Base-by-base conservation (phyloP, 1,140 invertebrate species). In the Notospermus geniculatus region DNA sequence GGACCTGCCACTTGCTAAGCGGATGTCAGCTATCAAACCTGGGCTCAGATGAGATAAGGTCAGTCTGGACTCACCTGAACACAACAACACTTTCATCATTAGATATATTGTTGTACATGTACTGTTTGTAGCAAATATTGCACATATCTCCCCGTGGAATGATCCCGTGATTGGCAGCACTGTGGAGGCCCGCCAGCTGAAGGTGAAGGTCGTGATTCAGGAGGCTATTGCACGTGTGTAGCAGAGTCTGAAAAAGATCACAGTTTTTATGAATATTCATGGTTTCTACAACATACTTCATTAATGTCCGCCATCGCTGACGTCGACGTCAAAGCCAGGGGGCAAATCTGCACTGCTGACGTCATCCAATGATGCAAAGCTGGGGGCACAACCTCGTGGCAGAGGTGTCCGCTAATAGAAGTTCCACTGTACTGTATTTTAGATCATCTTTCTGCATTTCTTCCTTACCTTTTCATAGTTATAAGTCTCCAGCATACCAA, bases 401-500 rank as follows among this genome's bases (percentile, higher is more conserved):
- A n/a, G n/a, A n/a, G n/a, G n/a, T n/a, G n/a, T n/a, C n/a, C n/a
- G n/a, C n/a, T n/a, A n/a, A n/a, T n/a, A n/a, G n/a, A n/a, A n/a
- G n/a, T n/a, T n/a, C n/a, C n/a, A n/a, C n/a, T n/a, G n/a, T n/a
- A n/a, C n/a, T n/a, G n/a, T n/a, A n/a, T n/a, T n/a, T n/a, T n/a
- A n/a, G n/a, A 17, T 5, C 4, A 25, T 19, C 17, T 15, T 58
- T 13, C 36, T 28, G 5, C 9, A n/a, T 52, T 17, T 39, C 45
- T 7, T 29, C 52, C 60, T 62, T 54, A 78, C 78, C 71, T 79
- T 70, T 73, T 86, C 85, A 77, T 86, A 86, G 57, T 84, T 83
- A 65, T 84, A 86, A 9, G 83, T 85, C 56, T 85, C 84, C 39
- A 86, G 65, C 84, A 86, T 86, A 55, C 83, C 84, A 64, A 81